Percentiles rank a stretch among this genome's conserved stretches.
Evolutionary conservation across 2,113 vertebrate genomes (phyloP).

Genomic region (Petroica traversi): DNA sequence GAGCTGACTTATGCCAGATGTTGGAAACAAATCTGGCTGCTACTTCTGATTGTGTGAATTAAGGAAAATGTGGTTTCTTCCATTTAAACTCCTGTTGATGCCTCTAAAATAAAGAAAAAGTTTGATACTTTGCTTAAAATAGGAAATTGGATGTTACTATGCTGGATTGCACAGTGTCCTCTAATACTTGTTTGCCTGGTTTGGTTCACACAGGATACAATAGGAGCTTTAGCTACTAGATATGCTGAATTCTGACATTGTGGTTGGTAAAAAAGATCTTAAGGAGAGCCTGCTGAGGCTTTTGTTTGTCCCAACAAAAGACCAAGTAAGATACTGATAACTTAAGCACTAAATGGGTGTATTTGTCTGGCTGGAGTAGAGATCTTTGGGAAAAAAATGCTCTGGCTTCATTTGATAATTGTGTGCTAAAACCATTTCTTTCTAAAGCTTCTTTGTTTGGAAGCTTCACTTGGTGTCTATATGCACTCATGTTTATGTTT

Average conservation of each 20-base stretch:
- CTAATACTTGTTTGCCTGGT: background rate
- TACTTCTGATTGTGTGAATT: background rate
- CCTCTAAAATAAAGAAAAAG: background rate
- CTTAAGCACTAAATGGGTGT: background rate
- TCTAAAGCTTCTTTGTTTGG: background rate
- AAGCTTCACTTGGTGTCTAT: background rate
- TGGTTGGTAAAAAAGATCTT: background rate
- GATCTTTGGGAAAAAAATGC: background rate
- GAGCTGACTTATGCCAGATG: background rate
- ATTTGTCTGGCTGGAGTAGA: background rate
- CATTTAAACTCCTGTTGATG: background rate
- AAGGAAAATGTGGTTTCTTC: background rate
- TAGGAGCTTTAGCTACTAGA: background rate
- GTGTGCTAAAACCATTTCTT: background rate
- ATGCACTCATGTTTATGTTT: background rate
- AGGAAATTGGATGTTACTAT: background rate
- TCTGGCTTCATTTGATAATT: background rate
- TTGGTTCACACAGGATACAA: background rate
- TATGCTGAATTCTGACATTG: rapidly evolving
- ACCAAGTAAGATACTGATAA: background rate
- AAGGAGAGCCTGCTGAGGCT: background rate
- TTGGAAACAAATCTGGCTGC: background rate
- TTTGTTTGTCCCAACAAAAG: background rate
- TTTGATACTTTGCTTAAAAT: background rate
- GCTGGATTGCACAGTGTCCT: background rate